Evolutionary conservation across 2,113 vertebrate genomes (phyloP).

Genomic region (Cettia cetti): DNA sequence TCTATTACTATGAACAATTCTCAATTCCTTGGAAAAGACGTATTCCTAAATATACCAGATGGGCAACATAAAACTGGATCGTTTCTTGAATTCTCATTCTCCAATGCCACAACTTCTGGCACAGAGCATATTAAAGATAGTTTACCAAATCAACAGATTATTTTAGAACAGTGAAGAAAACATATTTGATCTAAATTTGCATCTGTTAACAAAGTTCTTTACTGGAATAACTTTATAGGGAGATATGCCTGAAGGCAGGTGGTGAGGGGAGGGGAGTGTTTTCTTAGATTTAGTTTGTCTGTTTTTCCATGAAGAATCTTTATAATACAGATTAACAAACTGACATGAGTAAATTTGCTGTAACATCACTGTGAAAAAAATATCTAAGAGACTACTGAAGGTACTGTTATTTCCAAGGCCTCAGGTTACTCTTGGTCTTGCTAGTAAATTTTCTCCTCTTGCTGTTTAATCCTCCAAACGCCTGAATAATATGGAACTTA

Average conservation of each 20-base stretch:
- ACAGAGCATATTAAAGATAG: neutral
- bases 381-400: neutral
- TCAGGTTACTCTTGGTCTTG: neutral
- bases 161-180: neutral
- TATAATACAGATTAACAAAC: neutral
- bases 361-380: neutral
- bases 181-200: neutral
- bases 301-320: neutral
- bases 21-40: neutral
- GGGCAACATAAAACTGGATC: neutral
- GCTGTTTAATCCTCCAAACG: neutral
- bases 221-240: neutral
- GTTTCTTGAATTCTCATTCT: neutral
- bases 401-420: neutral
- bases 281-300: neutral
- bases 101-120: neutral
- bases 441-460: neutral
- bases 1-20: neutral
- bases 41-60: neutral
- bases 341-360: neutral
- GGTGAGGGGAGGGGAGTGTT: accelerated
- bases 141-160: slow-evolving; percentile 6
- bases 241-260: neutral
- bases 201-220: neutral
- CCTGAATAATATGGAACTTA: neutral